phyloP scores from a whole-genome alignment of 2,888 invertebrate genomes.

The Darwinula stevensoni region DNA sequence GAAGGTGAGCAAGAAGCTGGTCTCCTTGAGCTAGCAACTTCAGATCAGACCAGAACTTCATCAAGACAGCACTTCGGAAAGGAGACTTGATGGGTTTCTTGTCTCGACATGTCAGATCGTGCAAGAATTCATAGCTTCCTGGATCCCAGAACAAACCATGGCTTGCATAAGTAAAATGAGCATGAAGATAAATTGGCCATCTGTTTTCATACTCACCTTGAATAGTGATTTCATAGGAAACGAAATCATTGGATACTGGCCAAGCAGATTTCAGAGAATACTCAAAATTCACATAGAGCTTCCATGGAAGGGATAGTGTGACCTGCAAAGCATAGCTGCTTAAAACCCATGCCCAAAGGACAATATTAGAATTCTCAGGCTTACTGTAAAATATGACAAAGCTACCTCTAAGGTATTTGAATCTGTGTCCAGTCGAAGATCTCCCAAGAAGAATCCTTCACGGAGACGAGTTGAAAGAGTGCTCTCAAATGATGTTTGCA shows the following conservation, averaged over 20 bases:
- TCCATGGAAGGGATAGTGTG: constrained; percentile 10
- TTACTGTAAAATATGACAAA: too few species aligned
- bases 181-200: neutral
- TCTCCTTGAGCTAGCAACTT: constrained; percentile 32
- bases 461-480: constrained; percentile 9
- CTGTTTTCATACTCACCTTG: neutral
- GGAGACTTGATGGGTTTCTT: constrained; percentile 30
- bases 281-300: constrained; percentile 28
- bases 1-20: constrained; percentile 32
- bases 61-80: constrained; percentile 31
- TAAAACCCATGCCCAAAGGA: too few species aligned
- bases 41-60: constrained; percentile 30
- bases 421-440: too few species aligned
- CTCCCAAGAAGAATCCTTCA: too few species aligned
- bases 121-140: constrained; percentile 39
- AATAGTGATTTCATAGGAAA: neutral
- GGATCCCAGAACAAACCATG: constrained; percentile 11
- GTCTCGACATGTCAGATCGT: constrained; percentile 33
- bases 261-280: constrained; percentile 28
- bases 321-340: too few species aligned
- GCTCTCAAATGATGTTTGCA: too few species aligned
- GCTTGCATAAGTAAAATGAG: neutral
- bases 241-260: constrained; percentile 16
- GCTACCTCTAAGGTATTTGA: too few species aligned
- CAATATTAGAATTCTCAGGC: too few species aligned